These are phyloP conservation scores for Macrochelys suwanniensis DNA, from an alignment of 2,797 vertebrate genomes.

Conservation along the genomic window DNA sequence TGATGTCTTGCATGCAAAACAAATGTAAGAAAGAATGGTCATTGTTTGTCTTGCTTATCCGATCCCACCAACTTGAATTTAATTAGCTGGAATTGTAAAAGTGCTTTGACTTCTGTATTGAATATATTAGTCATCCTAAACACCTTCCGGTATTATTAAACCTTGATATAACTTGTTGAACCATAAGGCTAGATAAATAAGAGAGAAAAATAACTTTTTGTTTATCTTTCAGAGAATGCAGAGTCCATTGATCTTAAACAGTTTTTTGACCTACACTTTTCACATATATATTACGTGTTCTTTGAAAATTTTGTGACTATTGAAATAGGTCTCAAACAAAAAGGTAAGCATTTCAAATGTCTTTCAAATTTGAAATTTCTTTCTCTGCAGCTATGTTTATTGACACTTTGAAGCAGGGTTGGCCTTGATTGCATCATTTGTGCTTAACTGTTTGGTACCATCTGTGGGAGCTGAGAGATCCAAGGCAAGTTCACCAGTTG, in stretches of 20 bases:
- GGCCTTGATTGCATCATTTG: neutral
- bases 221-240: constrained; percentile 91
- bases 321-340: constrained; percentile 97
- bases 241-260: constrained; percentile 97
- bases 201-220: constrained; percentile 42
- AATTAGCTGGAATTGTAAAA: neutral
- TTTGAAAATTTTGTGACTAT: constrained; percentile 99
- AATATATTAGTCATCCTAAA: neutral
- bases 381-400: neutral
- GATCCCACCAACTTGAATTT: rapidly evolving
- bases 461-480: neutral
- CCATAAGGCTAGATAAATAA: neutral
- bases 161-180: neutral
- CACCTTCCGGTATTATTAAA: neutral
- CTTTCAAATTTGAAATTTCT: neutral
- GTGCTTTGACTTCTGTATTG: neutral
- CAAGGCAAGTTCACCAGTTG: neutral
- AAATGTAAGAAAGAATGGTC: neutral
- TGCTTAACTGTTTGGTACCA: neutral
- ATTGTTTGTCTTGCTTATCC: neutral
- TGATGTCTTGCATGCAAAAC: neutral
- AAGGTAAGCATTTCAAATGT: constrained; percentile 84
- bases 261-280: constrained; percentile 97
- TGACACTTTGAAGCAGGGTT: neutral
- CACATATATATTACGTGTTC: constrained; percentile 99